Percentiles rank a stretch among this genome's conserved stretches.
phyloP scores from a whole-genome alignment of 2,113 vertebrate species.

The Orycteropus afer region DNA sequence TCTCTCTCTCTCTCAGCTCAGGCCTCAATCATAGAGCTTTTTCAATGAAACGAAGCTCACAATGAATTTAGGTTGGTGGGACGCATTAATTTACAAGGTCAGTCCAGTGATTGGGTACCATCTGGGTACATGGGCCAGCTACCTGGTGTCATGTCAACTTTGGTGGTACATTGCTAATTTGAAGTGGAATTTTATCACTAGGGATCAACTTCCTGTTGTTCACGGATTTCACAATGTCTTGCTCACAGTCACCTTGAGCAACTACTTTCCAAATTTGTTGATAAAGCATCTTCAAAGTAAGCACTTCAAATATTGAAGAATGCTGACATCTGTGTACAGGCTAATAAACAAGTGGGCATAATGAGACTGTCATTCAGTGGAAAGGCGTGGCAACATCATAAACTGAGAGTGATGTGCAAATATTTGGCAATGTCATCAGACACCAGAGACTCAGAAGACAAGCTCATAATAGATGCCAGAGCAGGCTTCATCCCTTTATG shows the following conservation, averaged over 20 bases:
- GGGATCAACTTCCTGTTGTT: neutral
- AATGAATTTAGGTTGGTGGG: neutral
- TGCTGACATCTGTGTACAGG: neutral
- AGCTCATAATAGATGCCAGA: neutral
- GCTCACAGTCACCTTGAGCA: neutral
- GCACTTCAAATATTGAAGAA: neutral
- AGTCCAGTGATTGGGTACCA: neutral
- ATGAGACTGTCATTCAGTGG: neutral
- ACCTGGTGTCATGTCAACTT: neutral
- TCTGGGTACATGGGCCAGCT: neutral
- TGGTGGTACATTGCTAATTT: neutral
- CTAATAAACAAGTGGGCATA: neutral
- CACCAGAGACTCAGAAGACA: neutral
- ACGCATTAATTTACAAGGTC: neutral
- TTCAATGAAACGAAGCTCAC: constrained; percentile 3
- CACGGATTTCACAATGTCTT: neutral
- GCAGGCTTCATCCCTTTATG: neutral
- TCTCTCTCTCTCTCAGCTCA: neutral
- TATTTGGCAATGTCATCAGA: neutral
- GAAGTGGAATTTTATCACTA: neutral
- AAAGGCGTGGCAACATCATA: neutral
- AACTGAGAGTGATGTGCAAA: neutral
- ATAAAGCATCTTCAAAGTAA: neutral
- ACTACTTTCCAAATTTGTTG: neutral
- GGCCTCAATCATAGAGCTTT: constrained; percentile 5